Conservation (phyloP, 2,797 vertebrate genomes). For the Peromyscus nudipes region DNA sequence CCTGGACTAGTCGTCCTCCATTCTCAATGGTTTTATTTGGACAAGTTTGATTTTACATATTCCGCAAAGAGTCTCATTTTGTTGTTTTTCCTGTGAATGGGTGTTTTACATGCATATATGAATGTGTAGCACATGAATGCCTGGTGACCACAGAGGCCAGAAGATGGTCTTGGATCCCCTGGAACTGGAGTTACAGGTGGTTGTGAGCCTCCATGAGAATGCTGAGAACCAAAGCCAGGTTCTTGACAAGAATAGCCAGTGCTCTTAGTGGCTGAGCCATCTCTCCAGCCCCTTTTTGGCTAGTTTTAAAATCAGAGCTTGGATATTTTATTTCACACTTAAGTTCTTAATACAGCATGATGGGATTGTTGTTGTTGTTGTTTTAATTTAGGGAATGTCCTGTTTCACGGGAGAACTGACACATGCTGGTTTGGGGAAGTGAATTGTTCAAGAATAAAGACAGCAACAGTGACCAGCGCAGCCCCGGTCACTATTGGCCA, state of each 20-base stretch:
- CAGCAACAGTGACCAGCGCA: not conserved
- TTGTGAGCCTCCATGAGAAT: not conserved
- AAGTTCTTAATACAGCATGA: not conserved
- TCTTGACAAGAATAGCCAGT: not conserved
- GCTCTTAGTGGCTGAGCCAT: not conserved
- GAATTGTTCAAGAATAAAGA: not conserved
- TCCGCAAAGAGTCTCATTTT: too few species aligned
- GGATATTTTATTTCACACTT: constrained; percentile 28
- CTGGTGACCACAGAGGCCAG: not conserved
- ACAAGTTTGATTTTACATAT: not conserved
- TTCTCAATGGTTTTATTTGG: not conserved
- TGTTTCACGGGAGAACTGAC: not conserved
- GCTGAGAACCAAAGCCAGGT: not conserved
- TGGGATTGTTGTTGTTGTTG: not conserved
- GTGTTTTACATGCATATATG: not conserved
- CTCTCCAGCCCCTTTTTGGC: not conserved
- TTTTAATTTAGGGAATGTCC: not conserved
- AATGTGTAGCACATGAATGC: too few species aligned
- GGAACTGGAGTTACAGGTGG: not conserved
- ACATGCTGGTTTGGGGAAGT: not conserved
- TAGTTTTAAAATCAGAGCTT: constrained; percentile 45
- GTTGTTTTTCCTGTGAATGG: not conserved
- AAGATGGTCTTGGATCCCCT: not conserved
- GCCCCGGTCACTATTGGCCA: not conserved
- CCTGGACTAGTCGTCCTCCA: not conserved